Evolutionary conservation across 2,113 vertebrate species (phyloP).

Genomic region (Ardeotis arabs): DNA sequence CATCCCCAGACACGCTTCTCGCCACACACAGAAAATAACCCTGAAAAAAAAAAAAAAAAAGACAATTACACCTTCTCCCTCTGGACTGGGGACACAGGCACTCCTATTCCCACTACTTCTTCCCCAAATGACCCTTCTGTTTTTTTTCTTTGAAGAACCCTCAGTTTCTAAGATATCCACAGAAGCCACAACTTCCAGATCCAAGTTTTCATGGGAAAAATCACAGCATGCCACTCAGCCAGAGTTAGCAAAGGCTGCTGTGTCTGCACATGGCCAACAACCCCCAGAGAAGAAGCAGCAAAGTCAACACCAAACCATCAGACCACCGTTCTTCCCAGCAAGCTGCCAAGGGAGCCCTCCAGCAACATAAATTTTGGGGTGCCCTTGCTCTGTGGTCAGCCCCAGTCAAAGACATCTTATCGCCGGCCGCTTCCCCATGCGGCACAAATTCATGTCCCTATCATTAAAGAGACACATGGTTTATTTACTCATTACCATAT

Average conservation of each 20-base stretch:
- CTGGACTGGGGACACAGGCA: background rate
- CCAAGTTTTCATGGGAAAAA: background rate
- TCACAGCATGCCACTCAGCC: fast-evolving
- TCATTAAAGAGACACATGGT: conserved; percentile 70
- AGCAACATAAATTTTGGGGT: conserved; percentile 58
- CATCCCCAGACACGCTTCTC: background rate
- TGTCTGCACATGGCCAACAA: background rate
- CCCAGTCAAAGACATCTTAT: conserved; percentile 39
- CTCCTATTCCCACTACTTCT: background rate
- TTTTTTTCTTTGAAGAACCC: background rate
- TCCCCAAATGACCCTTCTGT: background rate
- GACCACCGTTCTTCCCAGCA: background rate
- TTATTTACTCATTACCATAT: conserved; percentile 76
- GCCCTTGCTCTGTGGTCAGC: conserved; percentile 65
- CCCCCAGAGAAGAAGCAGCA: background rate
- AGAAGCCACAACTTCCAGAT: background rate
- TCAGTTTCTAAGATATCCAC: background rate
- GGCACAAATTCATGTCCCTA: conserved; percentile 68
- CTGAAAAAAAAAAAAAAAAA: background rate
- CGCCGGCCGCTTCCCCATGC: background rate
- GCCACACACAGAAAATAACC: background rate
- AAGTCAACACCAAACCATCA: background rate
- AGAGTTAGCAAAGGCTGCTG: background rate
- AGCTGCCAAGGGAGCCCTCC: conserved; percentile 49
- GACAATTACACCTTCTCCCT: background rate